A percentile compares a stretch with the other conserved stretches of the same genome.
Evolutionary conservation across 2,888 invertebrate genomes (phyloP).

Genomic region (Minunthozetes semirufus): DNA sequence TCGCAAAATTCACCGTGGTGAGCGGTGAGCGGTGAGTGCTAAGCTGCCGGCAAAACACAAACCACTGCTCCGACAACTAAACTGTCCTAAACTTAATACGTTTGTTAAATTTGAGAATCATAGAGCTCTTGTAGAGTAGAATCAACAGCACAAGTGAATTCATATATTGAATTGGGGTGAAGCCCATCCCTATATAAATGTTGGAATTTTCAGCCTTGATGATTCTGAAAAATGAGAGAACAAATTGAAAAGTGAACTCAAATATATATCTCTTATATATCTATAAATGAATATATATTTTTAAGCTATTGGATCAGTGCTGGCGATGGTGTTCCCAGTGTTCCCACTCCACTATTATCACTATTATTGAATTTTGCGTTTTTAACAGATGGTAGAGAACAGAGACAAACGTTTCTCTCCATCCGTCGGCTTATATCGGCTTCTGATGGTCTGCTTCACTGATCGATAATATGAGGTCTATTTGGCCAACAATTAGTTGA

Average conservation of each 20-base stretch:
- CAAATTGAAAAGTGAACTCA: background rate
- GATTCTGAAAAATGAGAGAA: constrained; percentile 13
- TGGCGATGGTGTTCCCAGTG: constrained; percentile 11
- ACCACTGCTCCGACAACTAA: constrained; percentile 17
- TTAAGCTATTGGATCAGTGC: background rate
- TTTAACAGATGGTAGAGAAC: constrained; percentile 24
- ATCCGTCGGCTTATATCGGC: constrained; percentile 18
- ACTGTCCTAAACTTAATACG: constrained; percentile 16
- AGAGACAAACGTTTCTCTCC: background rate
- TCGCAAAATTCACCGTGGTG: constrained; percentile 6
- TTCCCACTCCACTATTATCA: constrained; percentile 10
- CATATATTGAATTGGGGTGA: constrained; percentile 26
- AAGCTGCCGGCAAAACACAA: constrained; percentile 31
- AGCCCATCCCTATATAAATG: constrained; percentile 31
- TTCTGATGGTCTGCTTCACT: constrained; percentile 23
- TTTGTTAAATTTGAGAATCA: constrained; percentile 31
- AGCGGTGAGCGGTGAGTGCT: background rate
- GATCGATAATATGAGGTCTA: background rate
- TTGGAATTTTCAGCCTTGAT: constrained; percentile 28
- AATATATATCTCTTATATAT: background rate
- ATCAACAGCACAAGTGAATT: background rate
- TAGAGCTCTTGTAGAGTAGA: constrained; percentile 2
- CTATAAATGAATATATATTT: background rate
- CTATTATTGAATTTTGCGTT: constrained; percentile 30
- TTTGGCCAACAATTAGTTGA: constrained; percentile 23